Evolutionary conservation across 1,140 invertebrate genomes (phyloP), one percentile per base, ranked within the genome.

Genomic region (Hestina assimilis): DNA sequence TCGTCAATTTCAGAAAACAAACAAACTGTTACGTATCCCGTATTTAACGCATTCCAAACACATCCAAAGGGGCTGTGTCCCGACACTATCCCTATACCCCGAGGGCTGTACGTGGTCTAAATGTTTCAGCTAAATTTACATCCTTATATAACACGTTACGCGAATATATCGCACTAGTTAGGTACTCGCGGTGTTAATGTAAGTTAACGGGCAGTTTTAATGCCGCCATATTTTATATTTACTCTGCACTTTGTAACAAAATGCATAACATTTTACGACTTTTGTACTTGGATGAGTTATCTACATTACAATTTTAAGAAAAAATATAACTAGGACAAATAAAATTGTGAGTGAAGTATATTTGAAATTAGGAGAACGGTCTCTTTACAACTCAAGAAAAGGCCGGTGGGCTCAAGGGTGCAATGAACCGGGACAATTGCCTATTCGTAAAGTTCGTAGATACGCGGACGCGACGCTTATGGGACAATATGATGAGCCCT

Each of bases 21-120:
- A 59, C 64, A 67, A 59, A 58, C 31, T 57, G 56, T 56, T 63
- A 67, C 60, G 48, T 55, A 57, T 50, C 56, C 59, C 41, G 66
- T 72, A 77, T 80, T 76, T 79, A 75, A 72, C 72, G 72, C 75
- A 81, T 79, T 81, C 80, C 67, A 68, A 66, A 75, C 76, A 72
- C 73, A 75, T 75, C 63, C 58, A 57, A 35, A 52, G 59, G 66
- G 68, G 57, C 50, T 33, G 31, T 14, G 42, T 41, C 47, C 66
- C 51, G 58, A 53, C 62, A 48, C 57, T 68, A 46, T 62, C 56
- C 64, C 53, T 46, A 59, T 33, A 24, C 63, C 56, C 70, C 31
- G 51, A 66, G 66, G 69, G 71, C 33, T 58, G 51, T 73, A 79
- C 75, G 73, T 74, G 76, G 71, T 74, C 67, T 73, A 78, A 79